Percentiles rank a stretch among this genome's conserved stretches.
phyloP scores from a whole-genome alignment of 2,888 invertebrate species.

The Clusia tigrina region DNA sequence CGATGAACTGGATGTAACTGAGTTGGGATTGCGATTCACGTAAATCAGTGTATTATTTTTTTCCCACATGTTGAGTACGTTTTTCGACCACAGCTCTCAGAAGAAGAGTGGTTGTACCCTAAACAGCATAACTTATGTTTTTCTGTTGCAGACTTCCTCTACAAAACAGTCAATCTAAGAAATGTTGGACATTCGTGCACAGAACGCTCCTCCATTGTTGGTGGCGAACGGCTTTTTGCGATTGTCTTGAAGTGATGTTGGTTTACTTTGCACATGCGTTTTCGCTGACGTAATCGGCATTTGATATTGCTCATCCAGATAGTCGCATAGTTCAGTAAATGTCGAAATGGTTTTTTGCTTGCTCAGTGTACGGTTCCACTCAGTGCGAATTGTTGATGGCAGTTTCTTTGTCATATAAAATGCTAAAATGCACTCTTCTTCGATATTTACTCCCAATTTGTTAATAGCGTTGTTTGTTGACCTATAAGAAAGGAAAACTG shows the following conservation, averaged over 20 bases:
- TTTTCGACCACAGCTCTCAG: too few relatives aligned
- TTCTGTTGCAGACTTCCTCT: conserved; percentile 2
- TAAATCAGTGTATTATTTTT: too few relatives aligned
- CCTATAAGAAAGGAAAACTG: too few relatives aligned
- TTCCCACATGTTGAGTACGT: too few relatives aligned
- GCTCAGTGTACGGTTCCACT: conserved; percentile 17
- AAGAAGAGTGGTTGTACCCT: too few relatives aligned
- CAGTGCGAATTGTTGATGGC: conserved; percentile 12
- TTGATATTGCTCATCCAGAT: conserved; percentile 22
- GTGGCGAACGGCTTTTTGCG: too few relatives aligned
- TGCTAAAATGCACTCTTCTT: conserved; percentile 17
- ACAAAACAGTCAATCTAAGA: neutral
- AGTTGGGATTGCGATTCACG: too few relatives aligned
- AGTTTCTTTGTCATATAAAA: conserved; percentile 18
- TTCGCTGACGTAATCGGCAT: conserved; percentile 18
- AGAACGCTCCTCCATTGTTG: neutral
- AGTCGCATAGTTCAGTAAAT: conserved; percentile 8
- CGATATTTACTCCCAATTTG: conserved; percentile 13
- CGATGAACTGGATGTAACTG: too few relatives aligned
- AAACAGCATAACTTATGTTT: conserved; percentile 16
- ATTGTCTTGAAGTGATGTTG: neutral
- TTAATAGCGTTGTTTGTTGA: conserved; percentile 14
- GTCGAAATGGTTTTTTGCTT: conserved; percentile 21
- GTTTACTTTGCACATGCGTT: neutral
- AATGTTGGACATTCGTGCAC: neutral